Conservation (phyloP, 2,797 vertebrate species). For the Kryptopterus vitreolus region DNA sequence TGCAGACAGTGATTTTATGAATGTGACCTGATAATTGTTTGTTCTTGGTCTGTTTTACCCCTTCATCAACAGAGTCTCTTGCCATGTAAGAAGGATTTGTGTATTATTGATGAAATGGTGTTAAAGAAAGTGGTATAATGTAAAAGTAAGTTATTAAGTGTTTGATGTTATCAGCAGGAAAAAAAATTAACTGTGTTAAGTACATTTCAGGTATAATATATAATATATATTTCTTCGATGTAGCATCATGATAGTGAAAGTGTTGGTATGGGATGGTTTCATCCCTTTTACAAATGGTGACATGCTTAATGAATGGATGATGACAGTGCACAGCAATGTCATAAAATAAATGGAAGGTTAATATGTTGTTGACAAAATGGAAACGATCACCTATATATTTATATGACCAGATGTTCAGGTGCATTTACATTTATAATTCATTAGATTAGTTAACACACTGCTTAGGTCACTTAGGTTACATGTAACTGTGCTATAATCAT, state of each 20-base stretch:
- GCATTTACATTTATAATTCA: neutral
- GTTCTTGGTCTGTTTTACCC: neutral
- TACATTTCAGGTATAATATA: neutral
- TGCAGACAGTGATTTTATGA: neutral
- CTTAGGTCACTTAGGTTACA: neutral
- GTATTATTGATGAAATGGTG: neutral
- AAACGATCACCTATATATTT: neutral
- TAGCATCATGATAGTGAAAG: neutral
- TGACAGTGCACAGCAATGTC: neutral
- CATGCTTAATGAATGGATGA: neutral
- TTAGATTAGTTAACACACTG: neutral
- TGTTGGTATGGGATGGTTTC: neutral
- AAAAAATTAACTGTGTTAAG: slow-evolving; percentile 1
- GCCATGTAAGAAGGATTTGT: neutral
- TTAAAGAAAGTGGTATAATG: slow-evolving; percentile 2
- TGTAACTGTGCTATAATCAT: neutral
- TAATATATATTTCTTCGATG: neutral
- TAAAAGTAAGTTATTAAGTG: neutral
- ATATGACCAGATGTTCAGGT: neutral
- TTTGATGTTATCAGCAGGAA: neutral
- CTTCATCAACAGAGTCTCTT: neutral
- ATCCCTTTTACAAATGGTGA: neutral
- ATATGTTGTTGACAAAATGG: neutral
- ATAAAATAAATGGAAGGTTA: neutral
- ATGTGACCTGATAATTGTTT: neutral